Percentiles rank a stretch among this genome's conserved stretches.
Evolutionary conservation across 2,888 invertebrate genomes (phyloP).

Genomic region (Synergus umbraculus): DNA sequence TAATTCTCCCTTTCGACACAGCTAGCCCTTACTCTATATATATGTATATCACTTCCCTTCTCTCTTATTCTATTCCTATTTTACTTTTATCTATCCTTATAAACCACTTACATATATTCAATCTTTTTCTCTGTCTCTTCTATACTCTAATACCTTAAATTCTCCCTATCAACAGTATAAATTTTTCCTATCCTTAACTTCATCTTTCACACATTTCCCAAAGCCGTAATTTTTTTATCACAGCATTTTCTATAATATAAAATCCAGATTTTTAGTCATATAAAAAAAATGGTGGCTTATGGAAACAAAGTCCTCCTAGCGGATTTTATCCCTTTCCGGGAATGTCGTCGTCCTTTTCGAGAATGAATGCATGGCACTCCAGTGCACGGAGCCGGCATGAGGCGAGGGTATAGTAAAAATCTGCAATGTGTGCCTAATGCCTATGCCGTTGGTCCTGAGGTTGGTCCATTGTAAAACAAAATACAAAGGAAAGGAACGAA

Average conservation of each 20-base stretch:
- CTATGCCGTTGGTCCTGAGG: not conserved
- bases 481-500: conserved; percentile 64
- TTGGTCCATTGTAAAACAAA: conserved; percentile 69
- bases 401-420: conserved; percentile 40
- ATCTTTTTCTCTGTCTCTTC: not conserved
- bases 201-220: not conserved
- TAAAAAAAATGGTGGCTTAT: not conserved
- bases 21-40: conserved; percentile 5
- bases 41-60: not conserved
- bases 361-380: conserved; percentile 69
- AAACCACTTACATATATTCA: not conserved
- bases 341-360: conserved; percentile 65
- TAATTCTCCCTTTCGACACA: conserved; percentile 8
- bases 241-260: no score
- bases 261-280: not conserved
- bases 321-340: conserved; percentile 41
- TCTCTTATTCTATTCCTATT: not conserved
- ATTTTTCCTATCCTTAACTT: not conserved
- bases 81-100: conserved; percentile 16
- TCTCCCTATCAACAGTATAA: not conserved
- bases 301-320: not conserved
- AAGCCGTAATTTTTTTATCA: no score
- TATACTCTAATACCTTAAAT: not conserved
- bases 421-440: conserved; percentile 43
- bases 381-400: conserved; percentile 52